Conservation (phyloP, 2,888 invertebrate genomes). For the Torymus aiolomorphi region DNA sequence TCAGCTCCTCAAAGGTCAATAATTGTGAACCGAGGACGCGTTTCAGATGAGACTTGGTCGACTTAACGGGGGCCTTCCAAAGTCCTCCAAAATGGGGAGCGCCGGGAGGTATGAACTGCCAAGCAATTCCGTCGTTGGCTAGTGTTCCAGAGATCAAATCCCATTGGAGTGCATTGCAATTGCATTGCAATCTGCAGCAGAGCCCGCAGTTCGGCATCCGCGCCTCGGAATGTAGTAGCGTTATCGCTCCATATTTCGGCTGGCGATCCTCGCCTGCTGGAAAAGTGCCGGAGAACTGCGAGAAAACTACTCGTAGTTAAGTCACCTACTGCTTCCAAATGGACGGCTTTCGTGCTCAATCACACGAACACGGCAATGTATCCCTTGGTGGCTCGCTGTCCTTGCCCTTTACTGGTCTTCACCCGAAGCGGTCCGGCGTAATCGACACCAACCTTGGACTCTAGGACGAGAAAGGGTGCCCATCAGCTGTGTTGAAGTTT, state of each 20-base stretch:
- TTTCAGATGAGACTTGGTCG: not conserved
- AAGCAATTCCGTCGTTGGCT: not conserved
- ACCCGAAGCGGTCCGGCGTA: too few species aligned
- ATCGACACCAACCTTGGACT: too few species aligned
- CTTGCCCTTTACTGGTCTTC: too few species aligned
- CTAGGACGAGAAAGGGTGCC: too few species aligned
- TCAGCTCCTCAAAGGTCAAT: not conserved
- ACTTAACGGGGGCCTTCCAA: not conserved
- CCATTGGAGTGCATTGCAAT: not conserved
- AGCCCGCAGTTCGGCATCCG: not conserved
- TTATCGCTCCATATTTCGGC: slow-evolving; percentile 1
- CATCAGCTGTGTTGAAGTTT: too few species aligned
- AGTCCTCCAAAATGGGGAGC: not conserved
- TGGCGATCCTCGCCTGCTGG: not conserved
- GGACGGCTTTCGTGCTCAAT: not conserved
- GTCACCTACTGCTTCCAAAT: too few species aligned
- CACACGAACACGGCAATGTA: not conserved
- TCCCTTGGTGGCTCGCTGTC: too few species aligned
- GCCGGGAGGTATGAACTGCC: not conserved
- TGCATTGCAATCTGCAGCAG: not conserved
- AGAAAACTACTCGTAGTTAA: not conserved
- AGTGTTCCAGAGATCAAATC: not conserved
- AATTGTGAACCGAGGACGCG: not conserved
- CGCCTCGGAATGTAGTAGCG: too few species aligned
- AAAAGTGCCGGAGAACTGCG: not conserved